Evolutionary conservation across 2,113 vertebrate species (phyloP).

Genomic region (Bungarus multicinctus): DNA sequence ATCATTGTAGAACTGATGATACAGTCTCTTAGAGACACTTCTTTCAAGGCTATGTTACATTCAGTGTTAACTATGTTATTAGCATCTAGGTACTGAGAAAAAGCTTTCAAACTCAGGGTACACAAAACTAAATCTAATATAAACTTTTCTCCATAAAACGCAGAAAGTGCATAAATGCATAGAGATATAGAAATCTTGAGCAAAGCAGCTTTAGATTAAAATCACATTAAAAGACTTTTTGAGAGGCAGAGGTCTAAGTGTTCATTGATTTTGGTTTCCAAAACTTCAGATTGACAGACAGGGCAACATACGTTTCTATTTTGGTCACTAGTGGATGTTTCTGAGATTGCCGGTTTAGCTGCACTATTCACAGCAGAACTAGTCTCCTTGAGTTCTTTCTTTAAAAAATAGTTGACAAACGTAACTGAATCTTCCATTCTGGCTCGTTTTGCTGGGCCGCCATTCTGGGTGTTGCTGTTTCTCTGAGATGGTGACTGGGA

Average conservation of each 20-base stretch:
- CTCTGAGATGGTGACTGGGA: neutral
- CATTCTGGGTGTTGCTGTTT: neutral
- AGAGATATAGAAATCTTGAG: conserved; percentile 31
- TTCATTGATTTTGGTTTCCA: conserved; percentile 81
- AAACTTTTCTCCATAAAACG: neutral
- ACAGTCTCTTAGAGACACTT: neutral
- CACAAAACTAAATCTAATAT: neutral
- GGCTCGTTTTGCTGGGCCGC: conserved; percentile 39
- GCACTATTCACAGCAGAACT: neutral
- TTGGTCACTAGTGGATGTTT: neutral
- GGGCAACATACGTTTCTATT: conserved; percentile 79
- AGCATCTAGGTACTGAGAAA: neutral
- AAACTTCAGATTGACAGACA: conserved; percentile 76
- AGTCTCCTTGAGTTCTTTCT: conserved; percentile 1
- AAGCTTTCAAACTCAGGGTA: neutral
- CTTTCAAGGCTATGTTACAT: neutral
- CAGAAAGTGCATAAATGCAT: neutral
- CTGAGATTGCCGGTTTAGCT: neutral
- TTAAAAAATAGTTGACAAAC: conserved; percentile 61
- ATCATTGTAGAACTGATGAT: neutral
- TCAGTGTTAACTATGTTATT: neutral
- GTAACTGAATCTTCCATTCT: conserved; percentile 53
- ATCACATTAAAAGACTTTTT: neutral
- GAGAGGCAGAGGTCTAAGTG: conserved; percentile 88
- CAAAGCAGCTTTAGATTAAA: neutral